A percentile compares a stretch with the other conserved stretches of the same genome.
phyloP scores from a whole-genome alignment of 2,113 vertebrate genomes.

The Sylvietta virens region DNA sequence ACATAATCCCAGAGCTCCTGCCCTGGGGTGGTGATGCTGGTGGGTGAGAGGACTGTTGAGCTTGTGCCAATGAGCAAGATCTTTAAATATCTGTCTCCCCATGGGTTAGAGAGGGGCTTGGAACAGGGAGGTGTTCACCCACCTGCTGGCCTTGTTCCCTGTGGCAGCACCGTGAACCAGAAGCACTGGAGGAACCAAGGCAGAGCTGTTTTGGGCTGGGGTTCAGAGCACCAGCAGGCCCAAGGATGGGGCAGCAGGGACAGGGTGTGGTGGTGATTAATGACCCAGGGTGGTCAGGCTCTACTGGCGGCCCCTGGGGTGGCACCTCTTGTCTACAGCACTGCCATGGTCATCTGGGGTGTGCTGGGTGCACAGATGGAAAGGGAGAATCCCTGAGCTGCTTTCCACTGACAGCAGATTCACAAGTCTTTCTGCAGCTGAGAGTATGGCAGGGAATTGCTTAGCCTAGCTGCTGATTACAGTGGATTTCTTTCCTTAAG shows the following conservation, averaged over 20 bases:
- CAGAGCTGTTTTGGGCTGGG: neutral
- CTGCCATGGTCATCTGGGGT: neutral
- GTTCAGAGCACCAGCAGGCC: neutral
- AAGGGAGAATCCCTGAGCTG: too few species aligned
- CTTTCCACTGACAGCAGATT: neutral
- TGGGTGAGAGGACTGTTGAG: neutral
- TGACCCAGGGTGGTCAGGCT: fast-evolving
- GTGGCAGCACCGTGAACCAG: neutral
- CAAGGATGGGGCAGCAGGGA: neutral
- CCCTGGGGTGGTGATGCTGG: neutral
- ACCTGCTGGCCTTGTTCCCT: neutral
- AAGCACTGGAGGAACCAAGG: neutral
- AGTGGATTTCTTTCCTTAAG: neutral
- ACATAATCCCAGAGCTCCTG: neutral
- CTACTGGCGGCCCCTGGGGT: neutral
- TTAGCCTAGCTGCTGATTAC: neutral
- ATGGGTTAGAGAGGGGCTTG: neutral
- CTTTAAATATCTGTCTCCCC: neutral
- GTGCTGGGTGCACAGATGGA: neutral
- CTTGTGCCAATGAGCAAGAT: neutral
- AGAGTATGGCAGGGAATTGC: neutral
- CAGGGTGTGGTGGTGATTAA: fast-evolving
- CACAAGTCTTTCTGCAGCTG: neutral
- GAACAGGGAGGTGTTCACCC: neutral
- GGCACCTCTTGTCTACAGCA: neutral